Evolutionary conservation across 1,140 invertebrate species (phyloP), one percentile per base, ranked within the genome.

Genomic region (Ericerus pela): DNA sequence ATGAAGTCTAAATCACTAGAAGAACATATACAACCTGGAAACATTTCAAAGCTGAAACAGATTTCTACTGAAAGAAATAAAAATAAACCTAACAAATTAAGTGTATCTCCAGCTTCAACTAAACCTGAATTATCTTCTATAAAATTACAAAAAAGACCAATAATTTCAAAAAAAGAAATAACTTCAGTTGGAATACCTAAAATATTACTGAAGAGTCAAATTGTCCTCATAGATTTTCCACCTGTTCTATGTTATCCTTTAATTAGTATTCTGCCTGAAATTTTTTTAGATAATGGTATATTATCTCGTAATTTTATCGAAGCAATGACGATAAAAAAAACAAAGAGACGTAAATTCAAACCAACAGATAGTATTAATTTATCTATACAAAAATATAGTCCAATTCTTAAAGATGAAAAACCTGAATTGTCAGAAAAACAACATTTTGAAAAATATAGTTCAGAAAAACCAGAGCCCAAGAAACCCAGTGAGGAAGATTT

Each of bases 221-320:
- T 82, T 12, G 71, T 64, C 36, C 71, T 72, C 55, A 63, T 79
- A 12, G 69, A 67, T 30, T 65, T 55, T 58, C 58, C 74, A 18
- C 72, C 79, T 8, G 38, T 57, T 76, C 18, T 54, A 38, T 6
- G 56, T 18, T 53, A 29, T 53, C 14, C 33, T 1, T 47, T 12
- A 1, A 53, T 28, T 14, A 26, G 28, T 11, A 20, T 28, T 1
- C 33, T 60, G 18, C 41, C 54, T 31, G 53, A 54, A 16, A 10
- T 60, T 11, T 58, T 31, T 62, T 70, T 72, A 16, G 73, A 82
- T 67, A 71, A 73, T 63, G 82, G 82, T 26, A 74, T 79, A 57
- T 60, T 84, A 18, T 82, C 80, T 1, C 71, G 82, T 68, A 84
- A 82, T 68, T 69, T 79, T 0, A 74, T 78, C 67, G 81, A 84